Evolutionary conservation across 2,113 vertebrate species (phyloP), one percentile per base, ranked within the genome.

Genomic region (Brachypteracias leptosomus): DNA sequence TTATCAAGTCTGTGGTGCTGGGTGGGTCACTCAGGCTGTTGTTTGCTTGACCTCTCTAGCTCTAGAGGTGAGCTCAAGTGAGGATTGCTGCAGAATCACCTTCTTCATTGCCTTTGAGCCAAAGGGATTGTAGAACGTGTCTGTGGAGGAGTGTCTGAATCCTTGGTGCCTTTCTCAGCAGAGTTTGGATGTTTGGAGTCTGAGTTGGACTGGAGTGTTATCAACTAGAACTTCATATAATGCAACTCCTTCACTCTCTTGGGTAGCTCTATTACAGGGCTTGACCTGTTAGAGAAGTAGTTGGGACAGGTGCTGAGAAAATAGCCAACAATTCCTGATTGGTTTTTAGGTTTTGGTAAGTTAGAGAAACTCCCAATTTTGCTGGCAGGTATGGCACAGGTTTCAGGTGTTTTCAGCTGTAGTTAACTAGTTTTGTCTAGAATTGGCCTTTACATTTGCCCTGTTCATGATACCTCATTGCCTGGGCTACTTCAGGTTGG

Each of bases 201-300:
- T 1, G 12, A 19, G 1, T 74, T 36, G n/a, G n/a, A n/a, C n/a
- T 21, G 74, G 61, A 57, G 19, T 1, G 0, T 65, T 51, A 10
- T 0, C 36, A 70, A 18, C 26, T 28, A 17, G n/a, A 70, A 35
- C 18, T 57, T 15, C 13, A 17, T 51, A 11, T 15, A 21, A 59
- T 68, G 40, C 6, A 19, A 0, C 74, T 35, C 1, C 1, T 0
- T 21, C 35, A 11, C 36, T 70, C 14, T 7, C 4, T 25, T 33
- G 5, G 65, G 38, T 26, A 9, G 21, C 26, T 70, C 51, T 8
- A 4, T 52, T 31, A 13, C 22, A 49, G 24, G 46, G n/a, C n/a
- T n/a, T n/a, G n/a, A n/a, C n/a, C n/a, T 42, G 22, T 47, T 40
- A 40, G 0, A 76, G 8, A 44, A 59, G 4, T 7, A 31, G 24